Evolutionary conservation across 1,140 invertebrate species (phyloP).

Genomic region (Bombus cullumanus): DNA sequence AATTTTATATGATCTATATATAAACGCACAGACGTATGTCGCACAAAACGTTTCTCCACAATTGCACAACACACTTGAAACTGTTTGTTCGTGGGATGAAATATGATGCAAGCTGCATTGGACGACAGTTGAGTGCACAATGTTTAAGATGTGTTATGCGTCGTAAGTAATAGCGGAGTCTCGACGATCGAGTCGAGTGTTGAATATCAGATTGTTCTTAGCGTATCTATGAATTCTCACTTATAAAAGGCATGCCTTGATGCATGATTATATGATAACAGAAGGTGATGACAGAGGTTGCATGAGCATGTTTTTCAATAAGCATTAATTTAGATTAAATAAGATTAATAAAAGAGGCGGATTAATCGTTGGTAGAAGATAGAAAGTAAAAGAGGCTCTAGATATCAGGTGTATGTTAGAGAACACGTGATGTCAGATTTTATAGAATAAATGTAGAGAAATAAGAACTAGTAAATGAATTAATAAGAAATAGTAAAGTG

Average conservation of each 20-base stretch:
- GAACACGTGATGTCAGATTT: slow-evolving; percentile 28
- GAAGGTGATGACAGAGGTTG: slow-evolving; percentile 60
- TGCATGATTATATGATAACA: slow-evolving; percentile 70
- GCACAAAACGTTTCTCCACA: slow-evolving; percentile 60
- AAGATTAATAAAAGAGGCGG: slow-evolving; percentile 42
- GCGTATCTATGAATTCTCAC: slow-evolving; percentile 56
- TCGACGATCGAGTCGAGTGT: slow-evolving; percentile 32
- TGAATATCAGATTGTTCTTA: slow-evolving; percentile 53
- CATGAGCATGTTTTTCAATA: slow-evolving; percentile 72
- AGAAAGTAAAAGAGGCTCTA: slow-evolving; percentile 7
- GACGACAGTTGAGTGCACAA: slow-evolving; percentile 65
- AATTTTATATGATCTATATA: background rate
- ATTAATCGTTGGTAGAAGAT: background rate
- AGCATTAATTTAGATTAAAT: slow-evolving; percentile 66
- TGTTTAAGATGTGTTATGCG: slow-evolving; percentile 65
- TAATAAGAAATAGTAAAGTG: no score
- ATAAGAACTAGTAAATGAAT: no score
- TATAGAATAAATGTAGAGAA: background rate
- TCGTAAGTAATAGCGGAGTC: slow-evolving; percentile 58
- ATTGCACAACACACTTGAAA: slow-evolving; percentile 63
- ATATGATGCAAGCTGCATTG: slow-evolving; percentile 67
- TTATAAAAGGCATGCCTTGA: slow-evolving; percentile 65
- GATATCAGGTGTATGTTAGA: background rate
- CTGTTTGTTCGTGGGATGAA: slow-evolving; percentile 68
- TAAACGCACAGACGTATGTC: slow-evolving; percentile 55